Base-by-base conservation (phyloP, 2,888 invertebrate genomes). In the Amphipyra tragopoginis region DNA sequence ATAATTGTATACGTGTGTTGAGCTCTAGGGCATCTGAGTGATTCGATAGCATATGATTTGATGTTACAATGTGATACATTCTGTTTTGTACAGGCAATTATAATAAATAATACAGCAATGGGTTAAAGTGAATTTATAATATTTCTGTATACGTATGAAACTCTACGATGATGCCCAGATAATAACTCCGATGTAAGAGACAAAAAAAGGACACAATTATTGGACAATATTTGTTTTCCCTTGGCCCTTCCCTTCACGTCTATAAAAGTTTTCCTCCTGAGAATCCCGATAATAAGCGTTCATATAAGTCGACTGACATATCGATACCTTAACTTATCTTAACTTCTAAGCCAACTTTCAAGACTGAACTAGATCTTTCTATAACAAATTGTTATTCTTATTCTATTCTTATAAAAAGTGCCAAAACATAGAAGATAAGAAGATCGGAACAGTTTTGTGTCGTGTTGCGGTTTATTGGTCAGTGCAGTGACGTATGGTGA, bases 361-460 rank as follows among this genome's bases (percentile, higher is more conserved):
- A 92, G 93, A 90, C 93, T 92, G 92, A 93, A 81, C 71, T 84
- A 85, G 79, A 80, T 83, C 78, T 86, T 86, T 81, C 72, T 79
- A 21, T 21, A 84, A 65, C 21, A 68, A 69, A 77, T 76, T 80
- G 74, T 79, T 82, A 79, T 81, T 77, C 64, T 56, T 76, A 69
- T 80, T 64, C 60, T 64, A 53, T 69, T 59, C 21, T 73, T 69
- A 55, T 44, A 75, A 66, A 64, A 77, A 81, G 85, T 87, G 87
- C 86, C 85, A 85, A 84, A 78, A 64, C 72, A 56, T 68, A 70
- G 51, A 66, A 70, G 64, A 44, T 70, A 70, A 69, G 53, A 14
- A 33, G 42, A 43, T 60, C n/a, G 39, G 36, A 42, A 59, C 44
- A 56, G 66, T 63, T 51, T 21, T 3, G 57, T 50, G 73, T 66